Conservation (phyloP, 2,113 vertebrate species). For the Pedetes capensis region DNA sequence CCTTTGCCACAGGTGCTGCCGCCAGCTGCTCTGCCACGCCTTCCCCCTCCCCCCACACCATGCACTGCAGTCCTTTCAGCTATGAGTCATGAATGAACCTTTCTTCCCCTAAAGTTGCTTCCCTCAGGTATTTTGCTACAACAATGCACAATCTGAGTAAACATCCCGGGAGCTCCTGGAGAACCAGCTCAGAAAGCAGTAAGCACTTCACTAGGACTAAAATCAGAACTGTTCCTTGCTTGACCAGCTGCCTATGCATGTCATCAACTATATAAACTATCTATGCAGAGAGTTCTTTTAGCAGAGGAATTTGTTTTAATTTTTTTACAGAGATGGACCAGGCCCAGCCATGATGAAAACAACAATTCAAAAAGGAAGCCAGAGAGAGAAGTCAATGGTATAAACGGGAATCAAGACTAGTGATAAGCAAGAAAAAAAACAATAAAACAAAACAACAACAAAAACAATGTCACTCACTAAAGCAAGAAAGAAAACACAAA, state of each 20-base stretch:
- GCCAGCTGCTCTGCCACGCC: too few species aligned
- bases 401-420: background rate
- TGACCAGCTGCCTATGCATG: background rate
- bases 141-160: too few species aligned
- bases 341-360: background rate
- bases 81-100: too few species aligned
- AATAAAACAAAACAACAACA: too few species aligned
- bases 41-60: too few species aligned
- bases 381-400: background rate
- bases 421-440: background rate
- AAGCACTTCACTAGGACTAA: background rate
- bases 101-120: too few species aligned
- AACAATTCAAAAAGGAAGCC: background rate
- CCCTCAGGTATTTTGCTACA: too few species aligned
- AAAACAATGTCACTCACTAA: too few species aligned
- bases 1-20: too few species aligned
- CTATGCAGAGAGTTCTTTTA: background rate
- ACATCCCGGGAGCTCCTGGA: too few species aligned
- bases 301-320: background rate
- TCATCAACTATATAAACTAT: background rate
- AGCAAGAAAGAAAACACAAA: too few species aligned
- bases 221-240: background rate
- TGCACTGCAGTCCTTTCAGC: too few species aligned
- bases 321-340: background rate
- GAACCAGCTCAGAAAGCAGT: constrained; percentile 17